Evolutionary conservation across 2,797 vertebrate species (phyloP), one percentile per base, ranked within the genome.

Genomic region (Jordanella pulchra): DNA sequence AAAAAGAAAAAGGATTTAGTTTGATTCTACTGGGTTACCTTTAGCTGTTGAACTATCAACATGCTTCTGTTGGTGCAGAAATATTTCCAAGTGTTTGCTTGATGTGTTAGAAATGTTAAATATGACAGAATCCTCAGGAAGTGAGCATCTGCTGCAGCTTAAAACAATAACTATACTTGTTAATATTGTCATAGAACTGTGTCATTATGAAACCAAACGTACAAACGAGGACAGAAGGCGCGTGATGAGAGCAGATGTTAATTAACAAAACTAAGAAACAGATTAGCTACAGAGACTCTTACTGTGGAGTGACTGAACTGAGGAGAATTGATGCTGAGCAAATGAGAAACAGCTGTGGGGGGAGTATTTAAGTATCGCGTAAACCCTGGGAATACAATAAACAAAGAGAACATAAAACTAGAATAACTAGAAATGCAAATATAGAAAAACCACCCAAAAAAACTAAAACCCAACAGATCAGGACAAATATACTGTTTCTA

Each of bases 71-170:
- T 27, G 3, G 0, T 30, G 44, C 0, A 61, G 25, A 14, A 61
- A n/a, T 7, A 10, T n/a, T 61, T 39, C 3, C 12, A 39, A 13
- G 44, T 7, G n/a, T 23, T 72, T 53, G 2, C 77, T 7, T 47
- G 44, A 65, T 4, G 35, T 72, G 65, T 65, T 44, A 56, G 11
- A 64, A 6, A 64, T 58, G 42, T 35, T 58, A 12, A 42, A n/a
- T 51, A 25, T 21, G 0, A 7, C 6, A 27, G 11, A 58, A 0
- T 69, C 79, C 47, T 11, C 32, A 14, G 75, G 65, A 76, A 44
- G 67, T 27, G 69, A 79, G 79, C 77, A 69, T 76, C 79, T 84
- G 86, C 65, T 67, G 39, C 4, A 4, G 1, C 54, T 67, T 68
- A 75, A 61, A 3, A 6, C 35, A 30, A 18, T 9, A 30, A 65